Evolutionary conservation across 2,113 vertebrate species (phyloP), one percentile per base, ranked within the genome.

Genomic region (Chelonoidis abingdonii): DNA sequence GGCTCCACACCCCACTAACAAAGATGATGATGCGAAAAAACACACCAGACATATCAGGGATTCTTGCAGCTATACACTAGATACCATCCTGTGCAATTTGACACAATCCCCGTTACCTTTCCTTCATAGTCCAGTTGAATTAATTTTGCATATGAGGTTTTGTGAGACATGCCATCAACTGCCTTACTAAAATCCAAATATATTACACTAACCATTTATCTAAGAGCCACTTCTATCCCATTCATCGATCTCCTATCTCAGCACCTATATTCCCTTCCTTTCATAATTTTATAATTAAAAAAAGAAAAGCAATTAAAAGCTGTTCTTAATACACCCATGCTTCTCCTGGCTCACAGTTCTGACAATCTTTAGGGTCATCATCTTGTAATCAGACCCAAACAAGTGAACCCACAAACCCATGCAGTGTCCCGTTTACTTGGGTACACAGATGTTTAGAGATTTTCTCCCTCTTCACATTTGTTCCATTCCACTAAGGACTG

Each of bases 1-100:
- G 72, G 84, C 88, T 56, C 25, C 57, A 93, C 84, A 90, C 56
- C 86, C 19, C 1, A 16, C 62, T 57, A 86, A 62, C 27, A 76
- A 91, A 90, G 75, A 84, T 53, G 79, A 88, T 83, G 82, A 81
- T 80, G 12, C 24, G 72, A 72, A 94, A 92, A 93, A 90, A 95
- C 56, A 86, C 29, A 44, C 89, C 86, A 72, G 80, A 12, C n/a
- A 50, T 93, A 89, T 12, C 81, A 87, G 53, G 35, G 65, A 87
- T 80, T 44, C 56, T 24, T 86, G 85, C 27, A 92, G 87, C 87
- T 95, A 80, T n/a, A 47, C 38, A 81, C 38, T 75, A 75, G 69
- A 85, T 41, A 87, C 76, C 22, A 91, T 92, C 72, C 56, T 84
- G 72, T 84, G 72, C 29, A 44, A 80, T 57, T 50, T 88, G 79